These are phyloP conservation scores for Corythaixoides concolor DNA, from an alignment of 2,113 vertebrate genomes.

Conservation along the genomic window DNA sequence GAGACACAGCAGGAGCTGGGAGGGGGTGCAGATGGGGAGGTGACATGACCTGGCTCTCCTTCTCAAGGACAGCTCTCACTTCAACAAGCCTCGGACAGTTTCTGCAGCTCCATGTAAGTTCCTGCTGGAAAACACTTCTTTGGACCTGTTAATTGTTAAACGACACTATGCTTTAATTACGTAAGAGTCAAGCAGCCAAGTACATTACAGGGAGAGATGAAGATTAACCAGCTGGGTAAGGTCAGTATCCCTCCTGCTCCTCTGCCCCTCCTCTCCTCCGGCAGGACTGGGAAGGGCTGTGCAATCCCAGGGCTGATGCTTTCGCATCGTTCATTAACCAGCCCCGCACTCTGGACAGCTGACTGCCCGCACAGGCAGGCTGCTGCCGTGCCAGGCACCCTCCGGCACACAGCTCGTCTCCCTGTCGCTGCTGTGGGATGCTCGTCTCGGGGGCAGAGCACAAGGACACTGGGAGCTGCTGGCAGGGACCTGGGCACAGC, in stretches of 20 bases:
- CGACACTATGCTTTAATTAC: not conserved
- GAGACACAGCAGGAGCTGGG: not conserved
- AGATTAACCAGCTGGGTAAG: conserved; percentile 20
- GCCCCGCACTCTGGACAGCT: not conserved
- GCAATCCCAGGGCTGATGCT: not conserved
- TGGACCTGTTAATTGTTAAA: conserved; percentile 44
- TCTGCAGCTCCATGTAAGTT: not conserved
- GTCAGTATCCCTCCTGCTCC: not conserved
- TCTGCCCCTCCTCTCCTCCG: not conserved
- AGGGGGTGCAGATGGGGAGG: not conserved
- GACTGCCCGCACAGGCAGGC: fast-evolving
- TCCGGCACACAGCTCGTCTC: not conserved
- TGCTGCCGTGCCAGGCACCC: not conserved
- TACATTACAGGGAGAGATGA: not conserved
- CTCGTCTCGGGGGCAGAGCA: not conserved
- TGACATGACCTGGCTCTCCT: not conserved
- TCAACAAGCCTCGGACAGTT: not conserved
- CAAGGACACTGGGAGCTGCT: not conserved
- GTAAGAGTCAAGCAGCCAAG: not conserved
- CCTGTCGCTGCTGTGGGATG: not conserved
- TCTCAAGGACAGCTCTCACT: not conserved
- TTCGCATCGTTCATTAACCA: not conserved
- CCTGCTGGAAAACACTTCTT: not conserved
- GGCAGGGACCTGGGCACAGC: not conserved
- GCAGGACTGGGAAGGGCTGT: not conserved